Percentiles rank a stretch among this genome's conserved stretches.
Evolutionary conservation across 2,888 invertebrate species (phyloP).

Genomic region (Watsonalla binaria): DNA sequence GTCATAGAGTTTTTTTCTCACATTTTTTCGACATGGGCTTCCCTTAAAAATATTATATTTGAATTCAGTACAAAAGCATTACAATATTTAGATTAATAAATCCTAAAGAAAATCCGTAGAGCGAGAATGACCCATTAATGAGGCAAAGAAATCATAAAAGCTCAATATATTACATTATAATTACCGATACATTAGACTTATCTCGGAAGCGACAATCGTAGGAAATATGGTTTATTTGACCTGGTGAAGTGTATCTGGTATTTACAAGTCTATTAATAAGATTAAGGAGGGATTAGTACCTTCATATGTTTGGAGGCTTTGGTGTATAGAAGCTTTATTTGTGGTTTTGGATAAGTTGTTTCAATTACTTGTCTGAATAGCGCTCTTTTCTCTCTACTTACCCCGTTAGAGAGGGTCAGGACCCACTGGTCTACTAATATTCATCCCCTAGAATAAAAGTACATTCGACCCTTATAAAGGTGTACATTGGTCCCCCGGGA

Average conservation of each 20-base stretch:
- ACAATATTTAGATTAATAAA: constrained; percentile 11
- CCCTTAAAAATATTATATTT: neutral
- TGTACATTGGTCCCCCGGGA: no score
- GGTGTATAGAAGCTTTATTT: no score
- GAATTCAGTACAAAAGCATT: neutral
- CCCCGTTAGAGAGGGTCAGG: no score
- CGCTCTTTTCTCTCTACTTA: no score
- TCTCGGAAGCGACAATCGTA: constrained; percentile 39
- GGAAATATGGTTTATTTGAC: constrained; percentile 61
- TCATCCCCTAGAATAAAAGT: no score
- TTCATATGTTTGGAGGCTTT: no score
- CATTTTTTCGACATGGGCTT: no score
- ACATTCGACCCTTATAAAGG: no score
- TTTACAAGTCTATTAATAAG: constrained; percentile 67
- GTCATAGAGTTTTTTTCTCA: neutral
- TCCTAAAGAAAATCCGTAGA: constrained; percentile 49
- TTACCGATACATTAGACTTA: constrained; percentile 75
- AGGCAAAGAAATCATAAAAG: constrained; percentile 58
- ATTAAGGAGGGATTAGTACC: constrained; percentile 32
- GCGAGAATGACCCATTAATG: constrained; percentile 65
- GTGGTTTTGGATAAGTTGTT: no score
- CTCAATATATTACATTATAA: constrained; percentile 69
- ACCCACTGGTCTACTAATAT: no score
- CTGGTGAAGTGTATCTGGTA: constrained; percentile 55
- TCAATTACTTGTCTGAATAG: no score